Base-by-base conservation (phyloP, 2,113 vertebrate species). In the Apus apus region DNA sequence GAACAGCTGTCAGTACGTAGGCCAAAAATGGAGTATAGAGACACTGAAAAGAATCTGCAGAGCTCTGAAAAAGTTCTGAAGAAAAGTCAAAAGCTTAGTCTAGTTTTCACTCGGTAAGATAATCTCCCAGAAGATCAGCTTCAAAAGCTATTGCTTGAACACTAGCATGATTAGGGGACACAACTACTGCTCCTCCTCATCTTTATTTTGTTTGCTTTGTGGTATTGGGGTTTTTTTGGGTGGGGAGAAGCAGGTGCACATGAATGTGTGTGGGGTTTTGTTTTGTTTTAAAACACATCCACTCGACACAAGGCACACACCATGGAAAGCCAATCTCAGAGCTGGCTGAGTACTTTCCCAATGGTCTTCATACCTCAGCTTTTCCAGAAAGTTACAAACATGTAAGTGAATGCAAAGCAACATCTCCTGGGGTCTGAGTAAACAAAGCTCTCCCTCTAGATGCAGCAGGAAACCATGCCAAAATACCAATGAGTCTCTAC, bases 241-340 rank as follows among this genome's bases (percentile, higher is more conserved):
- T 2, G 11, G 21, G 8, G 9, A 3, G 8, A 15, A 16, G 13
- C 8, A 6, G 51, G 51, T 26, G 6, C 3, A 3, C 6, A 11
- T 17, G 54, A 38, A 30, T 4, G 4, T n/a, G 21, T 8, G 46
- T 46, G 30, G 8, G 22, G 19, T 8, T 46, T 46, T n/a, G 8
- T 26, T 64, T 78, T n/a, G 14, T 83, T 89, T 64, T 46, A 60
- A 57, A 71, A 57, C 66, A 15, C 38, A 60, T 34, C 6, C 27
- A 26, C 30, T 32, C 34, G 34, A n/a, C 14, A 54, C 13, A 40
- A 32, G 50, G 32, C 21, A 43, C 21, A 43, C 5, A 65, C 22
- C 32, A 94, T 0, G 61, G 19, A 89, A 90, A 61, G 19, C 4
- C 17, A 2, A 13, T 34, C 25, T 48, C 7, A 8, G 30, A 74